Evolutionary conservation across 1,140 invertebrate genomes (phyloP), one percentile per base, ranked within the genome.

Genomic region (Aphaenogaster rudis): DNA sequence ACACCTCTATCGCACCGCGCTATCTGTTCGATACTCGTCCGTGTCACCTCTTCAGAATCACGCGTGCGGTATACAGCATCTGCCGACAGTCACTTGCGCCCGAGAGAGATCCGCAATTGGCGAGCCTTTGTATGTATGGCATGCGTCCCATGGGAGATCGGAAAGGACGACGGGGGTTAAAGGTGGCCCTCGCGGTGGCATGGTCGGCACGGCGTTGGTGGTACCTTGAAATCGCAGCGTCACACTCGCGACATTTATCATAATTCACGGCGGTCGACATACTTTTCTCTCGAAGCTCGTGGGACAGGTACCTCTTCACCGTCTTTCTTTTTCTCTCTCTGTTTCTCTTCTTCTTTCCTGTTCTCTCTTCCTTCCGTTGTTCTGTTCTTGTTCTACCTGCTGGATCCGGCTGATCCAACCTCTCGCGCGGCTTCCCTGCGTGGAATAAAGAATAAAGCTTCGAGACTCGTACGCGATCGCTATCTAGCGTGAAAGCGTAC

Each of bases 201-300:
- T 15, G 33, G 13, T 28, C 45, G 11, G n/a, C 33, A 36, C 52
- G 8, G 39, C 28, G 28, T 69, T 48, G 66, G 11, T 13, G 21
- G 5, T 28, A 6, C 50, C 87, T 69, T 63, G 77, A 91, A 91
- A 91, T 91, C 90, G 90, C 90, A 78, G 57, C 76, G 76, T 92
- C 92, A 89, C 84, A 93, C 81, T 88, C 86, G 78, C 82, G 85
- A 91, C 88, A 92, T 93, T 93, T 93, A 93, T 93, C 93, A 93
- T 93, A 93, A 93, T 93, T 93, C 92, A 92, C 88, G 78, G 61
- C 86, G 91, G 88, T 86, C 92, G 88, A 86, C 90, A 84, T 86
- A 90, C 91, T 92, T 88, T 76, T 80, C 72, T 66, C 85, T 42
- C 15, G 11, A 50, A 66, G 59, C 61, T 71, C 61, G 61, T 81